Conservation (phyloP, 2,888 invertebrate species). For the Scelioninae gen. 1 region DNA sequence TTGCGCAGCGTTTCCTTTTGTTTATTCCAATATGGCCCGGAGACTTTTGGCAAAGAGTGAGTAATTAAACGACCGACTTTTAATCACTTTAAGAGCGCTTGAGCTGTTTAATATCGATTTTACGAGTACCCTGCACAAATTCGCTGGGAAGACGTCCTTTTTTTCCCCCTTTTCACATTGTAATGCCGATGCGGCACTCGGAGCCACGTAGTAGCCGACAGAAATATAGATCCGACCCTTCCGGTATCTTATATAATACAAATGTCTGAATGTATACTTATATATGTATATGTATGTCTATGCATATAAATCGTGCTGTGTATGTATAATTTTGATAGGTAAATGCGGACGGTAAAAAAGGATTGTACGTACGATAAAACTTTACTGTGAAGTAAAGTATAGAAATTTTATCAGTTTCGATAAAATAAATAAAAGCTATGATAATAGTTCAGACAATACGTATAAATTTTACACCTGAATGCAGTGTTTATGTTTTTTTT, state of each 20-base stretch:
- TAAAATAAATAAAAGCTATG: no score
- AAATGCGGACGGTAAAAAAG: conserved; percentile 10
- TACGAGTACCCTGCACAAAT: conserved; percentile 28
- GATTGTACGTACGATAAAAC: neutral
- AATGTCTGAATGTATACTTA: conserved; percentile 43
- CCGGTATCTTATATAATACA: conserved; percentile 70
- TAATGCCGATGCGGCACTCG: conserved; percentile 54
- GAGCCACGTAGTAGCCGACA: conserved; percentile 54
- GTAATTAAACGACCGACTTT: conserved; percentile 63
- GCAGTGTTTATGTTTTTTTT: no score
- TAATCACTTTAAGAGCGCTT: conserved; percentile 59
- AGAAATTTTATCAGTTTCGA: neutral
- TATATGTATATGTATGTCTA: conserved; percentile 4
- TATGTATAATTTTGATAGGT: conserved; percentile 13
- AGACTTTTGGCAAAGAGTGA: conserved; percentile 43
- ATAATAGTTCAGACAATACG: no score
- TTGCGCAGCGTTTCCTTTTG: conserved; percentile 39
- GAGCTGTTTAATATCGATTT: conserved; percentile 67
- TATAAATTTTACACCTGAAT: no score
- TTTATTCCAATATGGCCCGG: conserved; percentile 36
- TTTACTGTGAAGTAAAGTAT: neutral
- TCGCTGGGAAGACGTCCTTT: conserved; percentile 36
- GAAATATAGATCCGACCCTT: conserved; percentile 66
- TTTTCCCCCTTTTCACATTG: conserved; percentile 54
- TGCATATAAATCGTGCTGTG: conserved; percentile 23